A percentile compares a stretch with the other conserved stretches of the same genome.
Conservation (phyloP, 2,888 invertebrate species). For the Rhaphigaster nebulosa region DNA sequence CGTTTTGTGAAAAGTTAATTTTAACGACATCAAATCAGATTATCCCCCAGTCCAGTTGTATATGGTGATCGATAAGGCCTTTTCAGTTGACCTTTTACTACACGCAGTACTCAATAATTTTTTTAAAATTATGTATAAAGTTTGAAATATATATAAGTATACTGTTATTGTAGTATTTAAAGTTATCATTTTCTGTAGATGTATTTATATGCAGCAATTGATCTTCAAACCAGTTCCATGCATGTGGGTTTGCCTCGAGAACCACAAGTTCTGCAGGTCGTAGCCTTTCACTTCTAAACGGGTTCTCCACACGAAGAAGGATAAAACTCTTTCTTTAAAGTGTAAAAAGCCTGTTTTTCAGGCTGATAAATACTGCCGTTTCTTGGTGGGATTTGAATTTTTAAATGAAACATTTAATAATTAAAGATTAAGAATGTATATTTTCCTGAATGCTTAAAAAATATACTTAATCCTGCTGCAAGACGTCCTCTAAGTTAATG, state of each 20-base stretch:
- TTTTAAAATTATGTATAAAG: too few species aligned
- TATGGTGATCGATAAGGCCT: background rate
- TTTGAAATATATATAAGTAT: too few species aligned
- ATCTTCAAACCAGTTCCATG: background rate
- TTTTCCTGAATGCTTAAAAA: too few species aligned
- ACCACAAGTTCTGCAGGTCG: background rate
- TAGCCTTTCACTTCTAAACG: conserved; percentile 30
- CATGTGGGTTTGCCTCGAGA: background rate
- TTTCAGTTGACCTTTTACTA: background rate
- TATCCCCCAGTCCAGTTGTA: background rate
- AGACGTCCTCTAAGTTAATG: too few species aligned
- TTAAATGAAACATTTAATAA: background rate
- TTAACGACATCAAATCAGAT: background rate
- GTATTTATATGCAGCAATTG: background rate
- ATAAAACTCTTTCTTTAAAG: background rate
- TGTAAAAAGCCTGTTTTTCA: background rate
- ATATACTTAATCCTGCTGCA: too few species aligned
- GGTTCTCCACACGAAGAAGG: background rate
- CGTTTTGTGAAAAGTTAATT: background rate
- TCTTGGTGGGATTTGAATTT: background rate
- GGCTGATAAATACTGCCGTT: background rate
- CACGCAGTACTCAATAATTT: background rate
- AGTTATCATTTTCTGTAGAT: background rate
- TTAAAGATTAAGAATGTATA: background rate
- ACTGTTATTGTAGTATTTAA: too few species aligned